Percentiles rank a stretch among this genome's conserved stretches.
phyloP scores from a whole-genome alignment of 2,797 vertebrate species.

The Cephalopachus bancanus region DNA sequence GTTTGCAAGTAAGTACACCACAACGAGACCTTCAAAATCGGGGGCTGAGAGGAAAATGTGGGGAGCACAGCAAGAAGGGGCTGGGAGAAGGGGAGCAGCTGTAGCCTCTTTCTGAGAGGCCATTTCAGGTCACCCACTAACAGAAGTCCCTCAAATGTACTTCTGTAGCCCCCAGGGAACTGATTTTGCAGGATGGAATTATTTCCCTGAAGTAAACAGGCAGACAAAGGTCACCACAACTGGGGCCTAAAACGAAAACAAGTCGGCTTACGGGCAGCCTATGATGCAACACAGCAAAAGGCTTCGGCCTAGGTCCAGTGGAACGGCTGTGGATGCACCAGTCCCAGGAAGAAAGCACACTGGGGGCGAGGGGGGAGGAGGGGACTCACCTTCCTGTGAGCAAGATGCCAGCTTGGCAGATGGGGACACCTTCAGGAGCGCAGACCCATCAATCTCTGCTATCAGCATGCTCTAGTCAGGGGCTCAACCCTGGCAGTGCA shows the following conservation, averaged over 20 bases:
- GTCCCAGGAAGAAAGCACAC: neutral
- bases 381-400: neutral
- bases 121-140: conserved; percentile 67
- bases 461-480: rapidly evolving
- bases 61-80: neutral
- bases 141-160: conserved; percentile 61
- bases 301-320: neutral
- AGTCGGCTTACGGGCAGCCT: conserved; percentile 59
- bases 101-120: conserved; percentile 48
- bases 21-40: neutral
- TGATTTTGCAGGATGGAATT: conserved; percentile 72
- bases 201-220: conserved; percentile 79
- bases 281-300: conserved; percentile 24
- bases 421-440: neutral
- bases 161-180: conserved; percentile 61
- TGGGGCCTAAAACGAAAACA: conserved; percentile 69
- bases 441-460: neutral
- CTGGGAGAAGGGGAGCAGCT: conserved; percentile 61
- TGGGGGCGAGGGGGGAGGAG: too few species aligned
- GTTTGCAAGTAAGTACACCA: neutral
- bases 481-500: neutral
- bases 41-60: neutral
- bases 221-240: conserved; percentile 66
- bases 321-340: neutral
- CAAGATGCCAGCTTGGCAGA: neutral